Base-by-base conservation (phyloP, 2,888 invertebrate species). In the Flabesymbios commensalis region DNA sequence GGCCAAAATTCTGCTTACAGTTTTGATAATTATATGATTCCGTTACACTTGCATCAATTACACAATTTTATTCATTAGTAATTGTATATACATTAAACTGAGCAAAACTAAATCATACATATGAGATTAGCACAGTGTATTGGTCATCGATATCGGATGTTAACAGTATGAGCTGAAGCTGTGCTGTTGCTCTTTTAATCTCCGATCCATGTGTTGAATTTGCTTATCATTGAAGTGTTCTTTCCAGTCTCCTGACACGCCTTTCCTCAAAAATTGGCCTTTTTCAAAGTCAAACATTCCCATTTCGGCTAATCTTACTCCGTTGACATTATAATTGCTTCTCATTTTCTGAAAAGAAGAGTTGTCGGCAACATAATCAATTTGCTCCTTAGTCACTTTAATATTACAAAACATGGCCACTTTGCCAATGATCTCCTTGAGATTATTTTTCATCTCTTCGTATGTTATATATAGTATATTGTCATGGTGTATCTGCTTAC, bases 381-480 rank as follows among this genome's bases (percentile, higher is more conserved):
- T 22, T 36, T 55, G n/a, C 14, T 52, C 55, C 5, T 54, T 29
- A 3, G 36, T 47, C 26, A 63, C 31, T 14, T 59, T n/a, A 29
- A 43, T 55, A 4, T 41, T 48, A 1, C 48, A 22, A 53, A 64
- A 65, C 17, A 59, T 22, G 5, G 59, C 63, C 10, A 64, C 29
- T 41, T 52, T 43, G 19, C 17, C 29, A 3, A 64, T 49, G 2
- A 61, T 41, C 5, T 2, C 31, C 2, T 4, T 24, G 22, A 59
- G 58, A 29, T 58, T 26, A 24, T 28, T 49, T 42, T 68, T 39
- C 43, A 64, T 32, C 29, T 65, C 64, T 42, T 64, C 64, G 36
- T 60, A 60, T 24, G 19, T 55, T 14, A 60, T 19, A 19, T 47
- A 22, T 14, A 36, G 29, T 5, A 60, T 48, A 28, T 47, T 60